These are phyloP conservation scores for Lepidostoma basale DNA, from an alignment of 1,140 invertebrate species.

Conservation along the genomic window DNA sequence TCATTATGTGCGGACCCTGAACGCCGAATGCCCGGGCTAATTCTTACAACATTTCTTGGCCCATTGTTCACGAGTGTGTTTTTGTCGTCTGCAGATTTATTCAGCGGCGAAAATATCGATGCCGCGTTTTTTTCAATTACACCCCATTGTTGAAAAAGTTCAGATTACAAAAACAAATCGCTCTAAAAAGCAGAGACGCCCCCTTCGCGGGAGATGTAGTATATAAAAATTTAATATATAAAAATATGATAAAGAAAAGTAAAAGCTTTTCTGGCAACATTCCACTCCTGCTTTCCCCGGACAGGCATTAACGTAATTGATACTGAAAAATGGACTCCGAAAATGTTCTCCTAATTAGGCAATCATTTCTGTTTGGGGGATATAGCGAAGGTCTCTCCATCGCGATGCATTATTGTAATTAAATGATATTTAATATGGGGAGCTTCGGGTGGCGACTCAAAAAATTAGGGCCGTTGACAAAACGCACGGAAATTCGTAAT, in stretches of 20 bases:
- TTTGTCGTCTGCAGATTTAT: constrained; percentile 9
- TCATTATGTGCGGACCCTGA: constrained; percentile 3
- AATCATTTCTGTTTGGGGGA: constrained; percentile 4
- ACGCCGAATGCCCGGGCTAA: constrained; percentile 3
- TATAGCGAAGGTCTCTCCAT: not conserved
- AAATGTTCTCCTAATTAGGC: constrained; percentile 4
- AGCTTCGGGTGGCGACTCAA: not conserved
- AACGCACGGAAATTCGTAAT: constrained; percentile 21
- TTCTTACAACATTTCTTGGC: constrained; percentile 18
- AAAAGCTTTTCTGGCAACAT: constrained; percentile 10
- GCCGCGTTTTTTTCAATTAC: constrained; percentile 13
- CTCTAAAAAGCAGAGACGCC: too few relatives aligned
- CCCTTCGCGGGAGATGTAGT: too few relatives aligned
- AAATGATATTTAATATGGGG: constrained; percentile 16
- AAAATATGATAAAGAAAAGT: constrained; percentile 3
- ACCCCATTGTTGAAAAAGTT: not conserved
- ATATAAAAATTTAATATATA: too few relatives aligned
- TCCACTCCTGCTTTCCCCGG: not conserved
- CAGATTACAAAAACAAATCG: not conserved
- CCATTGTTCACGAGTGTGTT: not conserved
- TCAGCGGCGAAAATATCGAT: constrained; percentile 15
- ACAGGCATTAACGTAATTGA: constrained; percentile 23
- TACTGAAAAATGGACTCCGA: constrained; percentile 16
- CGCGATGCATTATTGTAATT: constrained; percentile 25
- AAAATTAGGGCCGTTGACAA: constrained; percentile 4